phyloP scores from a whole-genome alignment of 2,888 invertebrate species.

The Eupithecia dodoneata region DNA sequence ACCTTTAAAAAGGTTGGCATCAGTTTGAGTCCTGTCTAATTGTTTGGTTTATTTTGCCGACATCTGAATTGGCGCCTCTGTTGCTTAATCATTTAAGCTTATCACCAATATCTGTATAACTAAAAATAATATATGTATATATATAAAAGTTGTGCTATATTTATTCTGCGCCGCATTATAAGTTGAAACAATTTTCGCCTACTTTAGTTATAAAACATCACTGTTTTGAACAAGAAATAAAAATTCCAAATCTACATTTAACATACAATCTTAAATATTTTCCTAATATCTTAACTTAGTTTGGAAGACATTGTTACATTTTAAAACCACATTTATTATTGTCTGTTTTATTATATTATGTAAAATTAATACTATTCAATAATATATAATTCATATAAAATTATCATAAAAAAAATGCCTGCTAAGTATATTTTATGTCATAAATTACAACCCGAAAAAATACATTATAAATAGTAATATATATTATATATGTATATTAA shows the following conservation, averaged over 20 bases:
- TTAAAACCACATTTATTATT: conserved; percentile 3
- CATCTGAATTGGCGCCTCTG: no score
- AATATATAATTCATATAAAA: neutral
- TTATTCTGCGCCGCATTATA: neutral
- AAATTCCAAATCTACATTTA: neutral
- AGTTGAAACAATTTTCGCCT: neutral
- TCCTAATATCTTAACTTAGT: neutral
- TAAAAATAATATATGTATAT: neutral
- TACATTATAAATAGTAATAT: neutral
- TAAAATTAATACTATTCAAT: neutral
- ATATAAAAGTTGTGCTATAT: neutral
- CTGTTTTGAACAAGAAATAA: neutral
- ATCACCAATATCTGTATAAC: neutral
- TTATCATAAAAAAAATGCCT: neutral
- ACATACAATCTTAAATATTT: neutral
- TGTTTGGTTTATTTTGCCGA: no score
- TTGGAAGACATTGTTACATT: conserved; percentile 29
- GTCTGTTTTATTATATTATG: neutral
- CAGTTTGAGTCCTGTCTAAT: no score
- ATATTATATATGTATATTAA: neutral
- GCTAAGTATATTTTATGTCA: neutral
- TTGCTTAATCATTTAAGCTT: neutral
- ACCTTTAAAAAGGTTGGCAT: no score
- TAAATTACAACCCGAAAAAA: neutral
- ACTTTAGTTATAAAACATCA: neutral